phyloP scores from a whole-genome alignment of 1,140 invertebrate species.

The Drosophila pseudoananassae region DNA sequence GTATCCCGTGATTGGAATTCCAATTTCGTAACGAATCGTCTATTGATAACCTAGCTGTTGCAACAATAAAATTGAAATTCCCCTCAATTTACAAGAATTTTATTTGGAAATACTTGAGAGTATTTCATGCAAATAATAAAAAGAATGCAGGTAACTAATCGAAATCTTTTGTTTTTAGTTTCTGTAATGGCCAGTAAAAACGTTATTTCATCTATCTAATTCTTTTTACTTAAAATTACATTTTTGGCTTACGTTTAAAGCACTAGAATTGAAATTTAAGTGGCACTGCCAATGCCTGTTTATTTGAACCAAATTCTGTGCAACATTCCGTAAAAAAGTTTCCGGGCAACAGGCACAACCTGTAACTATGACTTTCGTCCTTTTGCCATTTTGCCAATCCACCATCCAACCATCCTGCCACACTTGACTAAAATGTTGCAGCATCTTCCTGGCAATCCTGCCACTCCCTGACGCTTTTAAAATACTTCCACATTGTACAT shows the following conservation, averaged over 20 bases:
- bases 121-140: conserved; percentile 3
- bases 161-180: too few relatives aligned
- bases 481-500: conserved; percentile 11
- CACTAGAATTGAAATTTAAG: not conserved
- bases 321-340: not conserved
- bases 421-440: conserved; percentile 3
- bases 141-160: not conserved
- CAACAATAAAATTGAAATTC: not conserved
- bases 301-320: not conserved
- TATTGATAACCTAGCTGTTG: not conserved
- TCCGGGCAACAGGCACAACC: conserved; percentile 22
- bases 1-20: conserved; percentile 14
- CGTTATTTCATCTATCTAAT: too few relatives aligned
- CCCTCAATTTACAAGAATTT: not conserved
- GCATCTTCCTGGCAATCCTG: conserved; percentile 27
- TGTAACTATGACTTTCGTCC: not conserved
- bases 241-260: not conserved
- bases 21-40: not conserved
- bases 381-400: not conserved
- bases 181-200: too few relatives aligned
- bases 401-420: not conserved
- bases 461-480: conserved; percentile 12
- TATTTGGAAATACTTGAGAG: not conserved
- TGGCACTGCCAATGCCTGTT: not conserved
- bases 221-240: too few relatives aligned